phyloP scores from a whole-genome alignment of 2,797 vertebrate genomes.

The Urophycis tenuis region DNA sequence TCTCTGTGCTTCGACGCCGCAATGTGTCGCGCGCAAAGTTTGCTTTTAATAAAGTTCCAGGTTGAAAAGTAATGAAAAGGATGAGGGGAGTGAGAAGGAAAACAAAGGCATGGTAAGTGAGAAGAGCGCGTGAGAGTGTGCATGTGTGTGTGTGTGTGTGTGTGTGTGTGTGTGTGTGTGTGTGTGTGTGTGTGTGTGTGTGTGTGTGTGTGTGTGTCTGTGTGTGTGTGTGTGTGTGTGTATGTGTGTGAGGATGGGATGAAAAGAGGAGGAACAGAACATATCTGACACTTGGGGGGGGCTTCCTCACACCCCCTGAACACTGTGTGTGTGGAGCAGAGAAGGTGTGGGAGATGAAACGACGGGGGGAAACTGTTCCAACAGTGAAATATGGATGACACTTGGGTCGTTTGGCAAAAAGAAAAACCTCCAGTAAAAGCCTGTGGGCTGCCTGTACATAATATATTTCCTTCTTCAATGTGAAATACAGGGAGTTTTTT shows the following conservation, averaged over 20 bases:
- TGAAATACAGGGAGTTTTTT: neutral
- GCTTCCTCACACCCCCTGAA: conserved; percentile 25
- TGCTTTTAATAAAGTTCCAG: neutral
- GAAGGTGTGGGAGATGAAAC: neutral
- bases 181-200: conserved; percentile 9
- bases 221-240: conserved; percentile 20
- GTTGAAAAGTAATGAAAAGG: neutral
- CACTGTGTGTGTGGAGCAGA: conserved; percentile 13
- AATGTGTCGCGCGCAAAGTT: no score
- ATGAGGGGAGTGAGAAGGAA: conserved; percentile 15
- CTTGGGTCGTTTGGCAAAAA: conserved; percentile 23
- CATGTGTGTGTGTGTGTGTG: conserved; percentile 8
- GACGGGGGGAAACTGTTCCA: conserved; percentile 9
- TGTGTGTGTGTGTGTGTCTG: conserved; percentile 11
- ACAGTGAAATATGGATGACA: conserved; percentile 26
- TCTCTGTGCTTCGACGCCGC: neutral
- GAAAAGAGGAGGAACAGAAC: conserved; percentile 44
- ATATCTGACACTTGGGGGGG: conserved; percentile 46
- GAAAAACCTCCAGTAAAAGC: conserved; percentile 19
- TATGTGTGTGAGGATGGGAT: conserved; percentile 39
- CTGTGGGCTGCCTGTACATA: conserved; percentile 36
- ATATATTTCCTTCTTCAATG: no score
- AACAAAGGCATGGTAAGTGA: conserved; percentile 7
- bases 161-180: conserved; percentile 12
- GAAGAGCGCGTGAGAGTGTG: neutral